Evolutionary conservation across 2,797 vertebrate genomes (phyloP).

Genomic region (Pampus argenteus): DNA sequence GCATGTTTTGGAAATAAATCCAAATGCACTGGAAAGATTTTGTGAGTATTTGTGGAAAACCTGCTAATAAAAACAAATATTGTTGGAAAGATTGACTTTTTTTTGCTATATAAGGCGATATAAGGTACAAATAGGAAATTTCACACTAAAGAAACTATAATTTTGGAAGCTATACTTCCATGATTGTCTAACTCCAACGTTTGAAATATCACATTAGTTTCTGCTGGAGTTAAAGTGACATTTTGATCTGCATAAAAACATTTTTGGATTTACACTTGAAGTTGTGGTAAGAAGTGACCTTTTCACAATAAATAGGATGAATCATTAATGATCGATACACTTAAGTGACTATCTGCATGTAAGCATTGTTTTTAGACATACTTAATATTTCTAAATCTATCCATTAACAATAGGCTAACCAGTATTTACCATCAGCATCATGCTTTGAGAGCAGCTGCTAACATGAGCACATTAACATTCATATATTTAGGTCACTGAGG

Average conservation of each 20-base stretch:
- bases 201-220: background rate
- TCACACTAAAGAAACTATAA: constrained; percentile 7
- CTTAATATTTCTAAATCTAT: constrained; percentile 14
- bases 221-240: background rate
- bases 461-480: constrained; percentile 50
- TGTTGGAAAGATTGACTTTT: background rate
- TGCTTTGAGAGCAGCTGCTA: constrained; percentile 49
- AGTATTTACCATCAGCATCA: constrained; percentile 20
- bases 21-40: constrained; percentile 1
- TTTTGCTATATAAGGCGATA: no score
- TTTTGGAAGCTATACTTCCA: background rate
- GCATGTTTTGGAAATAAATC: background rate
- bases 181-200: background rate
- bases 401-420: constrained; percentile 7
- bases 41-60: constrained; percentile 11
- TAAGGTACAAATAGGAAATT: background rate
- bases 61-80: background rate
- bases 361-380: constrained; percentile 18
- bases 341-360: background rate
- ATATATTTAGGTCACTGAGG: constrained; percentile 46
- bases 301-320: constrained; percentile 3
- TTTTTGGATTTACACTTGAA: constrained; percentile 1
- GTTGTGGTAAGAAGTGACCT: constrained; percentile 8
- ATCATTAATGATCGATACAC: background rate
- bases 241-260: constrained; percentile 4